Conservation (phyloP, 2,888 invertebrate species). For the Cylloceria caligata region DNA sequence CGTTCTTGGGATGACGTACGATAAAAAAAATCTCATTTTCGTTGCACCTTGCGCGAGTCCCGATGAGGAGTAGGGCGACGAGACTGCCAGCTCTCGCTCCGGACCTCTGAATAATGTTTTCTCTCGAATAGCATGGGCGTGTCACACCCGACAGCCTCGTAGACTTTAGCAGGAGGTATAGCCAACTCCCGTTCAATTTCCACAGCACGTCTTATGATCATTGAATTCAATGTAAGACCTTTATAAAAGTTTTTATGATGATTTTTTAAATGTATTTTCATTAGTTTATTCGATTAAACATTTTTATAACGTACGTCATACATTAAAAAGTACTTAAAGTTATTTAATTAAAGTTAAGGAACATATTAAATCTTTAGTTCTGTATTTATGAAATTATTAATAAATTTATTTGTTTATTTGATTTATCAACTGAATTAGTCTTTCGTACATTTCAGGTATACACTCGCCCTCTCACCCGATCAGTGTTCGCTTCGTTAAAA, state of each 20-base stretch:
- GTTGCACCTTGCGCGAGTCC: constrained; percentile 81
- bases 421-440: too few species aligned
- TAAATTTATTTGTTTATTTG: too few species aligned
- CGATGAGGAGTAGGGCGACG: constrained; percentile 69
- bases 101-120: constrained; percentile 63
- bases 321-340: too few species aligned
- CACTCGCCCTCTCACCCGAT: constrained; percentile 72
- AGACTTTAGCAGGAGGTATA: constrained; percentile 57
- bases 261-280: not conserved
- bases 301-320: too few species aligned
- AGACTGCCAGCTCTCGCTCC: constrained; percentile 70
- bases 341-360: not conserved
- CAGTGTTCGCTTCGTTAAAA: constrained; percentile 81
- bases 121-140: constrained; percentile 65
- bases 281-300: too few species aligned
- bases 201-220: constrained; percentile 4
- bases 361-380: not conserved
- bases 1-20: constrained; percentile 77
- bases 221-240: constrained; percentile 2
- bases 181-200: constrained; percentile 52
- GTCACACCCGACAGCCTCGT: constrained; percentile 57
- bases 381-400: not conserved
- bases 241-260: constrained; percentile 7
- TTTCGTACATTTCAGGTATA: not conserved
- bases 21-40: constrained; percentile 83